Percentiles rank a stretch among this genome's conserved stretches.
phyloP scores from a whole-genome alignment of 2,888 invertebrate species.

The Camptogramma bilineatum region DNA sequence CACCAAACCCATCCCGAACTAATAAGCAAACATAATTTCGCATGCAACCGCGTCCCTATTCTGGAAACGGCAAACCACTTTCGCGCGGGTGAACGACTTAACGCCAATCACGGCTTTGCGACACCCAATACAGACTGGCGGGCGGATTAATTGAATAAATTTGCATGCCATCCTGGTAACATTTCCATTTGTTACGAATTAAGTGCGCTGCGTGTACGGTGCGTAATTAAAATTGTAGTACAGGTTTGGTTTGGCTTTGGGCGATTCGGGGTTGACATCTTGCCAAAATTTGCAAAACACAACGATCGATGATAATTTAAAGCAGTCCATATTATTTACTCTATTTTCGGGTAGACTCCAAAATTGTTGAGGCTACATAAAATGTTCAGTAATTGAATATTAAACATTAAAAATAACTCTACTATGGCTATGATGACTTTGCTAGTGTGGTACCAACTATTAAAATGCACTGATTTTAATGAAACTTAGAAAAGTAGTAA shows the following conservation, averaged over 20 bases:
- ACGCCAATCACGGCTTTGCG: constrained; percentile 80
- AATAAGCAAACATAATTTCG: constrained; percentile 75
- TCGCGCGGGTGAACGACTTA: constrained; percentile 71
- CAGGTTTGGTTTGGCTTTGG: constrained; percentile 21
- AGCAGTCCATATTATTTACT: background rate
- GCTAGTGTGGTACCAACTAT: no score
- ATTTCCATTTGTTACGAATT: constrained; percentile 82
- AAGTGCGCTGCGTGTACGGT: constrained; percentile 53
- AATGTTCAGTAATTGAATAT: no score
- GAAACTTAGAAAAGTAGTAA: no score
- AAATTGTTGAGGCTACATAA: background rate
- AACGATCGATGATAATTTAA: background rate
- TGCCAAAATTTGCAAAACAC: background rate
- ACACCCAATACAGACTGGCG: constrained; percentile 78
- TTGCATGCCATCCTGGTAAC: constrained; percentile 77
- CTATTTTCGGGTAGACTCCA: background rate
- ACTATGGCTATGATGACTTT: no score
- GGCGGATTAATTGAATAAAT: constrained; percentile 84
- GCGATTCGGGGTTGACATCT: constrained; percentile 9
- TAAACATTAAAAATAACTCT: no score
- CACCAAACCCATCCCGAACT: constrained; percentile 52
- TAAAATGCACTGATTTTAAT: no score
- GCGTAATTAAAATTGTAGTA: constrained; percentile 43
- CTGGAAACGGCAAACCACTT: constrained; percentile 70
- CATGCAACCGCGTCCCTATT: constrained; percentile 66